Base-by-base conservation (phyloP, 2,888 invertebrate species). In the Proisotoma minuta region DNA sequence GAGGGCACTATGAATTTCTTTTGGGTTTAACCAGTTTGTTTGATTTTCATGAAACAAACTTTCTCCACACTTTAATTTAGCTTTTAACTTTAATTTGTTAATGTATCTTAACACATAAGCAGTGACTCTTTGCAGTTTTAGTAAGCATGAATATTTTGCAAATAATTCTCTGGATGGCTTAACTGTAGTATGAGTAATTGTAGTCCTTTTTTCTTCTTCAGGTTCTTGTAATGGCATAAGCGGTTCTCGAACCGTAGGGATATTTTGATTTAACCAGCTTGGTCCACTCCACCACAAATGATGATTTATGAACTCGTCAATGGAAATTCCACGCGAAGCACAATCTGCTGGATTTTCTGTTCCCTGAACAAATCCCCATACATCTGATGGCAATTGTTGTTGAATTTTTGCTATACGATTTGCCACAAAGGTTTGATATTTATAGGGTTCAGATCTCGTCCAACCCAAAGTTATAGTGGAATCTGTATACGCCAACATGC, bases 331-430 rank as follows among this genome's bases (percentile, higher is more conserved):
- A 27, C 62, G 28, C 2, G 59, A 56, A 1, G 73, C 73, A 26
- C 73, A 59, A 47, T 76, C 76, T 1, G 76, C 76, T 1, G 76
- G 75, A 61, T 76, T 77, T 5, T 66, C 54, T 1, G 64, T 49
- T 0, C 73, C 68, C 1, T 60, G 59, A 1, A 76, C 70, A 59
- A 76, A 73, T 50, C 62, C 47, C 75, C 74, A 74, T 5, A 66
- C 50, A 0, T 66, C 53, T n/a, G 53, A 47, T 8, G 62, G 23
- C 5, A 70, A 50, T 1, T 53, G 52, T 8, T 65, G 39, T 40
- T 69, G 66, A 3, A 75, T 74, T 54, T 65, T 43, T 5, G 66
- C 28, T 2, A 75, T 71, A 43, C 73, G 23, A 50, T 75, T 74
- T 1, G 63, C 61, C 1, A 75, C 73, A 63, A 70, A 75, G 1